phyloP scores from a whole-genome alignment of 2,888 invertebrate species.

The Nemotelus pantherinus region DNA sequence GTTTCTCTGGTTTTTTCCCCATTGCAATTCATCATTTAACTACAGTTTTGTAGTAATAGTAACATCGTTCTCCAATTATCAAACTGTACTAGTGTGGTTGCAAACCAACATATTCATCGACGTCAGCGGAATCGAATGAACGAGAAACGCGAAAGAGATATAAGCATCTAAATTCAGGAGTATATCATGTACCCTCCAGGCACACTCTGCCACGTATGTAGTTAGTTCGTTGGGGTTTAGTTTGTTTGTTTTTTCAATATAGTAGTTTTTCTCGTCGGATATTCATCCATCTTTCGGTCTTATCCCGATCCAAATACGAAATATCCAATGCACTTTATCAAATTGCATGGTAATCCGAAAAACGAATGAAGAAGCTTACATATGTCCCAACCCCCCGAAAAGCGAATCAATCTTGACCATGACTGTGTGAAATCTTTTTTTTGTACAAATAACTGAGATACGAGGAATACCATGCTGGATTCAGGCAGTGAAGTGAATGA shows the following conservation, averaged over 20 bases:
- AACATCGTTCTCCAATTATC: too few species aligned
- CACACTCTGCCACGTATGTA: neutral
- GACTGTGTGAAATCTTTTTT: constrained; percentile 46
- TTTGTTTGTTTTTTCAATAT: neutral
- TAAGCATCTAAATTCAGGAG: neutral
- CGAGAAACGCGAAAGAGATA: neutral
- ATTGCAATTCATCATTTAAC: constrained; percentile 34
- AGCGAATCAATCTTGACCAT: constrained; percentile 50
- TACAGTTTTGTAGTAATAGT: neutral
- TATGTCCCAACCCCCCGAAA: constrained; percentile 13
- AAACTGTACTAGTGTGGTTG: neutral
- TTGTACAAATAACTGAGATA: too few species aligned
- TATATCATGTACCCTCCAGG: neutral
- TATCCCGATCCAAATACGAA: constrained; percentile 4
- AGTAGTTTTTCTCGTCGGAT: neutral
- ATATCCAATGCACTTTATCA: constrained; percentile 49
- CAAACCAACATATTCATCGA: neutral
- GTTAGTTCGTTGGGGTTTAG: neutral
- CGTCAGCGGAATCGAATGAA: neutral
- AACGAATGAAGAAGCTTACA: constrained; percentile 33
- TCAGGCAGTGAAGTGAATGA: neutral
- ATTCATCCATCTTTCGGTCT: constrained; percentile 42
- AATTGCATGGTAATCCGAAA: constrained; percentile 50
- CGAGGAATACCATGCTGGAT: too few species aligned
- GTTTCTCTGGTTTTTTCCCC: constrained; percentile 7